Evolutionary conservation across 2,888 invertebrate genomes (phyloP), one percentile per base, ranked within the genome.

Genomic region (Liopterus haemorrhoidalis): DNA sequence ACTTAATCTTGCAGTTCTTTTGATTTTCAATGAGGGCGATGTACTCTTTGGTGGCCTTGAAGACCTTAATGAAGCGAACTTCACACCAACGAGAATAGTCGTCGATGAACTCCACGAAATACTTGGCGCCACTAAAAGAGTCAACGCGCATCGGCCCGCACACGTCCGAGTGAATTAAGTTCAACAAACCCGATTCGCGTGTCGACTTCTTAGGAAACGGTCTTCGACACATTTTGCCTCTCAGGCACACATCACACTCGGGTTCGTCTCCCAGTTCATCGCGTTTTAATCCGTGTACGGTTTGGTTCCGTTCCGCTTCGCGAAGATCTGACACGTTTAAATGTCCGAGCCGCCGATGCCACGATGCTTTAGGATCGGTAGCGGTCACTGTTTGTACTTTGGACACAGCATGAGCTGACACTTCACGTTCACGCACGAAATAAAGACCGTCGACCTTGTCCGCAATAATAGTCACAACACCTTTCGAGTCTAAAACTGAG

Each of bases 51-150:
- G 28, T 28, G 8, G 31, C 19, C 12, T 31, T 40, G 30, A 19
- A 19, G 5, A 28, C 15, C 36, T 43, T 43, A 18, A 43, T 11
- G 14, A 42, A 36, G 14, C 19, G n/a, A 2, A 36, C 42, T 4
- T 36, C 27, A 15, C 43, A 43, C 35, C 35, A 25, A 11, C 43
- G 27, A 5, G 39, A 35, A 19, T 21, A 6, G 14, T 27, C 39
- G 12, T 59, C 55, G 2, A 58, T 56, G 16, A 59, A 58, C 11
- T 50, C 52, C 0, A 52, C 28, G 8, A 53, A 49, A 44, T 56
- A 58, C 27, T 19, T 50, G 0, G 53, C 47, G 11, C 50, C 18
- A n/a, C n/a, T n/a, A n/a, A n/a, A n/a, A n/a, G n/a, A n/a, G n/a
- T n/a, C n/a, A n/a, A n/a, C n/a, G n/a, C n/a, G n/a, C n/a, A n/a